Evolutionary conservation across 2,113 vertebrate genomes (phyloP).

Genomic region (Balaenoptera acutorostrata): DNA sequence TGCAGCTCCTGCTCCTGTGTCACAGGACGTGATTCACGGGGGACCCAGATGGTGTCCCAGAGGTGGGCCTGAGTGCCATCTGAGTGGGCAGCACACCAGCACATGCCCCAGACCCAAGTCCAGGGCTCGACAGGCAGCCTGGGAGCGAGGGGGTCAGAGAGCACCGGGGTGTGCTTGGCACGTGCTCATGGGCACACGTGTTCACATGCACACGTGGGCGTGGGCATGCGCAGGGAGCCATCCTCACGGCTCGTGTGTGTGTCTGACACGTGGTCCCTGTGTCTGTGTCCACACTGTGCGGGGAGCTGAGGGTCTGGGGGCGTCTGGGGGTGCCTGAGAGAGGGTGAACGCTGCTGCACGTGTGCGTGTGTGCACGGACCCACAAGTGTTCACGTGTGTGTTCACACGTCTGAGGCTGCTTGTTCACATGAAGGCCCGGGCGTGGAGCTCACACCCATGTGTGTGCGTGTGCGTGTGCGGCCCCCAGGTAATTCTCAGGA

Average conservation of each 20-base stretch:
- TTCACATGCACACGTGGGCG: accelerated
- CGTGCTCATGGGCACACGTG: not conserved
- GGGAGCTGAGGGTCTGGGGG: not conserved
- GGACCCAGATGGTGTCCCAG: not conserved
- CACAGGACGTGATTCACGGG: too few relatives aligned
- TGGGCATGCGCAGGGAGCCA: accelerated
- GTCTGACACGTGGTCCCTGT: accelerated
- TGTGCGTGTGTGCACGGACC: not conserved
- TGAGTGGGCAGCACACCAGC: not conserved
- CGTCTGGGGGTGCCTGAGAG: not conserved
- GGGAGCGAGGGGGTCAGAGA: not conserved
- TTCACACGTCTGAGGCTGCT: not conserved
- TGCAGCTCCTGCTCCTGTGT: not conserved
- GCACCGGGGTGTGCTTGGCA: accelerated
- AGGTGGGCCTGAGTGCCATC: not conserved
- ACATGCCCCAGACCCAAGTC: not conserved
- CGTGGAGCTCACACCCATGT: too few relatives aligned
- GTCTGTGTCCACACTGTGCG: accelerated
- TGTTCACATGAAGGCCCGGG: not conserved
- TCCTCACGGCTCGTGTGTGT: accelerated
- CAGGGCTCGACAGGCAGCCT: not conserved
- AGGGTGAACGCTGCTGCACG: not conserved
- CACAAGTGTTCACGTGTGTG: not conserved
- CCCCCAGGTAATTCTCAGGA: not conserved
- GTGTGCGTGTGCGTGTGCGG: accelerated